Conservation (phyloP, 2,113 vertebrate genomes). For the Elgaria multicarinata region DNA sequence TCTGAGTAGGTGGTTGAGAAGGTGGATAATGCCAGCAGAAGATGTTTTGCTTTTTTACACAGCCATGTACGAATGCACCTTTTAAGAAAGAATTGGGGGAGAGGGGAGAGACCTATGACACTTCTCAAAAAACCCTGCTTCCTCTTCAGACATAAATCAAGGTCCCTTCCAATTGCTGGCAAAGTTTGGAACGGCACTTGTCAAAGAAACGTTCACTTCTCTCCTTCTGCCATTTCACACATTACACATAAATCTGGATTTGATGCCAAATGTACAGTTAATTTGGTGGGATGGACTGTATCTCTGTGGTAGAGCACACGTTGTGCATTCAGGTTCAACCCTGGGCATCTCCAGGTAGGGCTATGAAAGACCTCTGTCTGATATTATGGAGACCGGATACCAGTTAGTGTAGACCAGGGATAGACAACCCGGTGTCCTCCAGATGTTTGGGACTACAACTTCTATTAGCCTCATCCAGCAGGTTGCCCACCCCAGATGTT, state of each 20-base stretch:
- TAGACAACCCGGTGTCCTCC: too few species aligned
- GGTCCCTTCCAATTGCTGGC: accelerated
- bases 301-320: background rate
- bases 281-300: background rate
- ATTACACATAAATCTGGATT: too few species aligned
- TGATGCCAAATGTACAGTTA: too few species aligned
- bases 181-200: background rate
- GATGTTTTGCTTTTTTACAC: background rate
- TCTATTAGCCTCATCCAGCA: too few species aligned
- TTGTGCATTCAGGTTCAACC: background rate
- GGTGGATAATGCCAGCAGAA: slow-evolving; percentile 28
- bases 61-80: background rate
- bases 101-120: background rate
- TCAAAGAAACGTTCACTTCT: background rate
- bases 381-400: too few species aligned
- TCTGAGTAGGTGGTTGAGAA: slow-evolving; percentile 50
- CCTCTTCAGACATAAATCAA: background rate
- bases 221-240: background rate
- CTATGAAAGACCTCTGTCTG: too few species aligned
- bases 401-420: too few species aligned
- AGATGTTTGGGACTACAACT: too few species aligned
- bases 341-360: too few species aligned
- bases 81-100: background rate
- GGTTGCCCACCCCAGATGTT: too few species aligned
- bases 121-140: background rate